Evolutionary conservation across 2,888 invertebrate species (phyloP).

Genomic region (Steromphala cineraria): DNA sequence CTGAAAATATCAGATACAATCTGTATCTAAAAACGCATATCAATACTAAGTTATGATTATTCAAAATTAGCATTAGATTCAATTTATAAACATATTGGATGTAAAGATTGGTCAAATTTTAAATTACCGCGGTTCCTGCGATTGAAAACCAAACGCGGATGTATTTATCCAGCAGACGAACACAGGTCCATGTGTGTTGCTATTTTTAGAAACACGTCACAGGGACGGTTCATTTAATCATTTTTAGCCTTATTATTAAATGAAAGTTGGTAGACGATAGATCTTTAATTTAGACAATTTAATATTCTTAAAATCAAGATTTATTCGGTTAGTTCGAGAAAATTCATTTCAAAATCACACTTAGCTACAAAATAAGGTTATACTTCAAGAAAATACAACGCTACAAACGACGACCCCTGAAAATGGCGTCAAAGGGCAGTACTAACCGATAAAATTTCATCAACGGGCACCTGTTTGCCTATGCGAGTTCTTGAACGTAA

Average conservation of each 20-base stretch:
- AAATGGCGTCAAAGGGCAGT: background rate
- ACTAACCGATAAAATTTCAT: background rate
- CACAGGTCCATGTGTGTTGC: background rate
- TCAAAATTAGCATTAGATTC: too few species aligned
- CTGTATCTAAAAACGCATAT: too few species aligned
- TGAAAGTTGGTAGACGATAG: too few species aligned
- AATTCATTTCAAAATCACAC: background rate
- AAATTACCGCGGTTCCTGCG: background rate
- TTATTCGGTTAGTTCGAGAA: background rate
- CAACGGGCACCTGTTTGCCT: too few species aligned
- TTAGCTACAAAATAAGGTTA: background rate
- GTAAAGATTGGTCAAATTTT: too few species aligned
- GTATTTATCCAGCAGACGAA: background rate
- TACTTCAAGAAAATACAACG: background rate
- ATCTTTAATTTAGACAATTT: too few species aligned
- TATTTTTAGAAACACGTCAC: conserved; percentile 11
- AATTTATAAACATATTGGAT: too few species aligned
- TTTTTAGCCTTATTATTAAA: background rate
- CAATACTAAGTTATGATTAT: too few species aligned
- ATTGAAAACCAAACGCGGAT: background rate
- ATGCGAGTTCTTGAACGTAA: too few species aligned
- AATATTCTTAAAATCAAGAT: too few species aligned
- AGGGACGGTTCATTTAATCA: background rate
- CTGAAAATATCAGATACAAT: too few species aligned
- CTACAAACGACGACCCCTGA: background rate